Evolutionary conservation across 2,888 invertebrate species (phyloP), one percentile per base, ranked within the genome.

Genomic region (Didymodactylos carnosus): DNA sequence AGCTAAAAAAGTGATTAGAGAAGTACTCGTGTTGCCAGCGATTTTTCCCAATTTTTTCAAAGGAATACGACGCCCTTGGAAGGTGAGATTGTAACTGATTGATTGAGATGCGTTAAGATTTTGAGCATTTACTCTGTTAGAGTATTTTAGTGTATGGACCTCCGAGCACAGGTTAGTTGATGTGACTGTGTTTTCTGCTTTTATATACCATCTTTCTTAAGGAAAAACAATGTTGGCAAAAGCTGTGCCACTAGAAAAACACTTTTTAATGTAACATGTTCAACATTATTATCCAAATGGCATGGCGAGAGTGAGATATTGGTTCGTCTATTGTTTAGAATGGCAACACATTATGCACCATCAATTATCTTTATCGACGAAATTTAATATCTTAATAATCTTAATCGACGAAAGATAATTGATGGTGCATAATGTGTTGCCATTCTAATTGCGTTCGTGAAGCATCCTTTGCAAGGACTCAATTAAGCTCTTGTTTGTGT

Each of bases 311-410:
- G 94, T 0, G 95, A 97, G 85, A 95, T 95, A 86, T 90, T 95
- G 90, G 94, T 95, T 3, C 87, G 93, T 72, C 92, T 93, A 0
- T 83, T 97, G 73, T 97, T 97, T 84, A 89, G 91, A 0, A 92
- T 95, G 2, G 94, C 95, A 0, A 84, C 84, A 72, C 80, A 82
- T 73, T 81, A 83, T 81, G 92, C 94, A 81, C 97, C 97, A 0
- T 89, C 95, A n/a, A 94, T 97, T 0, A 89, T 98, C 79, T 98
- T 98, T 82, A 94, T 98, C 79, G 98, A 98, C 83, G 97, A 97
- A 85, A 92, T 98, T 73, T 97, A 98, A 84, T 95, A 95, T 0
- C n/a, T n/a, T n/a, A n/a, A n/a, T n/a, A n/a, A n/a, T n/a, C n/a
- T n/a, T n/a, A n/a, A n/a, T n/a, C n/a, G n/a, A n/a, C n/a, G n/a